These are phyloP conservation scores for Macrobrachium rosenbergii DNA, from an alignment of 1,140 invertebrate species.

Conservation along the genomic window DNA sequence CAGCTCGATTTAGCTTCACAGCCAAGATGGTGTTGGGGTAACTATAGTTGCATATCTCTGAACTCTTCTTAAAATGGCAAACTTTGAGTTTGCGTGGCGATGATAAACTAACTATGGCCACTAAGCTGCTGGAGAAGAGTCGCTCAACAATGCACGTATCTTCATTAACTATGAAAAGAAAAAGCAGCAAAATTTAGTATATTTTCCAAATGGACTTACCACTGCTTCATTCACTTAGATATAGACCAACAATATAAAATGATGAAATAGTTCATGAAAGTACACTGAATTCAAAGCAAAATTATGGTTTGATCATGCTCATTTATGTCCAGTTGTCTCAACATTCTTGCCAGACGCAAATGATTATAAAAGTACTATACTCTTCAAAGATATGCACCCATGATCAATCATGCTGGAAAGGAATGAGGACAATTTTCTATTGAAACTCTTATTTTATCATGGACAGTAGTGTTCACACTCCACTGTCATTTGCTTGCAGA, in stretches of 20 bases:
- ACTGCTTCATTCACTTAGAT: no score
- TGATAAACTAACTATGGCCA: constrained; percentile 92
- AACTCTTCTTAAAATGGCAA: constrained; percentile 98
- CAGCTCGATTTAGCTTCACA: constrained; percentile 95
- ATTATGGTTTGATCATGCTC: no score
- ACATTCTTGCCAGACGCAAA: neutral
- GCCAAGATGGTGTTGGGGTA: constrained; percentile 96
- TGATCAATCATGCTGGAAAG: no score
- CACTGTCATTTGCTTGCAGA: no score
- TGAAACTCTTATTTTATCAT: no score
- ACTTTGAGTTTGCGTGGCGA: constrained; percentile 95
- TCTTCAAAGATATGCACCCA: neutral
- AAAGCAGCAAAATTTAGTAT: neutral
- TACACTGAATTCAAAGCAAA: no score
- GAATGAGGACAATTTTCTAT: no score
- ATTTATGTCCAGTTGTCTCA: no score
- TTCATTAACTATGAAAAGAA: constrained; percentile 77
- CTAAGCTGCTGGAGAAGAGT: constrained; percentile 95
- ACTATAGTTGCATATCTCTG: constrained; percentile 98
- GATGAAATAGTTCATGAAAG: no score
- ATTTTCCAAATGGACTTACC: no score
- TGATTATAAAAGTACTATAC: neutral
- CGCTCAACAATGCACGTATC: constrained; percentile 96
- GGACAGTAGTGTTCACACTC: no score
- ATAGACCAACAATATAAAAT: no score